phyloP scores from a whole-genome alignment of 2,113 vertebrate genomes.

The Penelope pileata region DNA sequence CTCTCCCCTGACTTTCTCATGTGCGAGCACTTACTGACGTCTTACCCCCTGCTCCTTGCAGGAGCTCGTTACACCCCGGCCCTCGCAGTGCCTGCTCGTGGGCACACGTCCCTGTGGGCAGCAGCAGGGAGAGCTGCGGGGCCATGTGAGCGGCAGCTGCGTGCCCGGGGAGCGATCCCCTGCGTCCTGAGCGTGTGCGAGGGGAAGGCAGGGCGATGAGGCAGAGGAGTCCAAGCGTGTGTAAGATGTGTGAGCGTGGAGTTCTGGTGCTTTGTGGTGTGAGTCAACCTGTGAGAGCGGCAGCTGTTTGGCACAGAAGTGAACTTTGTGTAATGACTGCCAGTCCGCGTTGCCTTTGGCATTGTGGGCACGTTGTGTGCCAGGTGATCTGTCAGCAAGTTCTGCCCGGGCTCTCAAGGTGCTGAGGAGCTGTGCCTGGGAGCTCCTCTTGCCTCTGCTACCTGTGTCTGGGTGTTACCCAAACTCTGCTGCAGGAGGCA shows the following conservation, averaged over 20 bases:
- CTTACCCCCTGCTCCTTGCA: not conserved
- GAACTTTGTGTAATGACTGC: not conserved
- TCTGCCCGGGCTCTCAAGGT: not conserved
- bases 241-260: not conserved
- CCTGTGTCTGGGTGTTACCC: not conserved
- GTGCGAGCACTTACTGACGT: not conserved
- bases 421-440: not conserved
- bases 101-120: not conserved
- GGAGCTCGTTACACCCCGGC: not conserved
- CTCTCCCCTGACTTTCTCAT: not conserved
- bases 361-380: not conserved
- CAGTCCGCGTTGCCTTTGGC: not conserved
- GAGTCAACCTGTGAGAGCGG: not conserved
- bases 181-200: not conserved
- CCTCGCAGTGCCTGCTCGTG: not conserved
- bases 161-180: not conserved
- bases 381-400: not conserved
- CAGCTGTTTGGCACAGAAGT: not conserved
- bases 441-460: not conserved
- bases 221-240: not conserved
- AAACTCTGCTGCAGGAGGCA: not conserved
- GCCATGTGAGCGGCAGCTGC: not conserved
- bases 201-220: not conserved
- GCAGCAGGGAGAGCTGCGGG: not conserved
- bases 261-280: not conserved